Evolutionary conservation across 1,140 invertebrate genomes (phyloP).

Genomic region (Bursaphelenchus mucronatus): DNA sequence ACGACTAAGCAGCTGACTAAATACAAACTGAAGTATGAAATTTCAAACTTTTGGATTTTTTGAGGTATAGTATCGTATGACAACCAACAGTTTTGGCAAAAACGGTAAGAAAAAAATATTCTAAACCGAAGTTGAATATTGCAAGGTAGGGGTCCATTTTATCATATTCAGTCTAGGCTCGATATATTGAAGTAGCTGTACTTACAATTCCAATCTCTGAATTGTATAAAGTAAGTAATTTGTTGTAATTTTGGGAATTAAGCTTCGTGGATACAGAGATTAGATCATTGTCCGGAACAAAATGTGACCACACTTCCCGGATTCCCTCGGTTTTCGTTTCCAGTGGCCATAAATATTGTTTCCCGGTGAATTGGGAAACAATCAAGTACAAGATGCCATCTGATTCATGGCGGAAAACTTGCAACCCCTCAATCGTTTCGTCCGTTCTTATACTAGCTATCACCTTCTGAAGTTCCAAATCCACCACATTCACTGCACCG

Average conservation of each 20-base stretch:
- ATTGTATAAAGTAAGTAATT: background rate
- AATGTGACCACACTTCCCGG: slow-evolving; percentile 10
- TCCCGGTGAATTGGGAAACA: slow-evolving; percentile 3
- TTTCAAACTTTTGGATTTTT: no score
- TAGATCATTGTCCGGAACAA: background rate
- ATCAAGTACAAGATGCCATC: slow-evolving; percentile 6
- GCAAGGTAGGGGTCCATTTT: no score
- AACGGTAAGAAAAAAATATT: no score
- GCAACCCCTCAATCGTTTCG: slow-evolving; percentile 3
- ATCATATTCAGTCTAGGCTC: no score
- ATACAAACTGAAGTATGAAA: no score
- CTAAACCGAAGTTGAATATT: no score
- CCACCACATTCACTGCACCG: slow-evolving; percentile 34
- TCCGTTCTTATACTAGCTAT: slow-evolving; percentile 7
- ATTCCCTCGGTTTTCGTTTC: slow-evolving; percentile 1
- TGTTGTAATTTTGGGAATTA: slow-evolving; percentile 5
- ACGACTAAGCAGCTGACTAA: no score
- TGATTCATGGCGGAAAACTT: background rate
- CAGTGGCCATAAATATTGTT: slow-evolving; percentile 7
- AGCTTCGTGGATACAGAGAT: background rate
- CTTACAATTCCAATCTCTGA: background rate
- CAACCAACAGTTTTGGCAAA: no score
- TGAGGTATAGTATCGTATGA: no score
- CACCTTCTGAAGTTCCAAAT: slow-evolving; percentile 32
- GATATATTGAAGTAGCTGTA: no score